Evolutionary conservation across 2,888 invertebrate genomes (phyloP).

Genomic region (Pimpla rufipes): DNA sequence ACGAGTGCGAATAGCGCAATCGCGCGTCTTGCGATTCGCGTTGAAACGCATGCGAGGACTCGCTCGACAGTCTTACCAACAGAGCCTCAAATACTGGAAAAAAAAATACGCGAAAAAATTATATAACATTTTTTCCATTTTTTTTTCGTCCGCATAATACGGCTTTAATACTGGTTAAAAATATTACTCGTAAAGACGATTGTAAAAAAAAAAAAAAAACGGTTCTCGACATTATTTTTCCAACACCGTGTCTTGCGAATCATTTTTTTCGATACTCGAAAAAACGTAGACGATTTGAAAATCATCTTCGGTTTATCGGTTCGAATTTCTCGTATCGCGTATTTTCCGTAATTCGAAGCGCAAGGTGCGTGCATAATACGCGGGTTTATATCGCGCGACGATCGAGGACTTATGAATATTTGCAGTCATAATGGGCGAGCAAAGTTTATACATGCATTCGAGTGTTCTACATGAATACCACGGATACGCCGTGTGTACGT

Average conservation of each 20-base stretch:
- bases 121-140: not conserved
- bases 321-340: not conserved
- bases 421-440: constrained; percentile 44
- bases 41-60: constrained; percentile 21
- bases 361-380: constrained; percentile 20
- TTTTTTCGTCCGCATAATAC: too few relatives aligned
- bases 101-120: too few relatives aligned
- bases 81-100: not conserved
- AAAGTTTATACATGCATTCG: constrained; percentile 19
- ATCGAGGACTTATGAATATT: constrained; percentile 64
- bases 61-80: constrained; percentile 5
- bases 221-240: too few relatives aligned
- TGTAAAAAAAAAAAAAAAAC: too few relatives aligned
- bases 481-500: constrained; percentile 12
- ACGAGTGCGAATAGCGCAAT: not conserved
- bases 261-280: too few relatives aligned
- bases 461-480: constrained; percentile 32
- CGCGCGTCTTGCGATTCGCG: not conserved
- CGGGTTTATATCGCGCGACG: constrained; percentile 25
- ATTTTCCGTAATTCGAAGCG: constrained; percentile 46
- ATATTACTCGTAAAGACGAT: too few relatives aligned
- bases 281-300: too few relatives aligned
- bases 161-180: too few relatives aligned
- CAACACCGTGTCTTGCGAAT: too few relatives aligned
- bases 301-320: too few relatives aligned